Evolutionary conservation across 2,797 vertebrate genomes (phyloP).

Genomic region (Steatocranus sp.): DNA sequence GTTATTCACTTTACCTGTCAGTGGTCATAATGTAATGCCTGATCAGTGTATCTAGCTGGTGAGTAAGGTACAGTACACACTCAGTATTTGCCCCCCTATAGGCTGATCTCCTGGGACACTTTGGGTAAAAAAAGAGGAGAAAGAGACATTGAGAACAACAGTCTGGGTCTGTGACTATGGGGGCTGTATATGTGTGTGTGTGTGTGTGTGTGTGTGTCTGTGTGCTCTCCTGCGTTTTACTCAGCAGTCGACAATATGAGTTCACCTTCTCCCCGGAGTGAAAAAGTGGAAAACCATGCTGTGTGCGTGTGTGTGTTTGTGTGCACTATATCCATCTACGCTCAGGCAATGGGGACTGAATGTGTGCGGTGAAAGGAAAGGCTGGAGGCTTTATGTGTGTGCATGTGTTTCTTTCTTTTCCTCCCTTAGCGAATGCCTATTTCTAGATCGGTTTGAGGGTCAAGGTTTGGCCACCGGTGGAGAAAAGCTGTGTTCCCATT

Average conservation of each 20-base stretch:
- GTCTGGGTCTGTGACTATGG: slow-evolving; percentile 49
- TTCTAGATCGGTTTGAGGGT: slow-evolving; percentile 77
- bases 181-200: slow-evolving; percentile 42
- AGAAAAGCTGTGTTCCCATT: slow-evolving; percentile 76
- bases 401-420: slow-evolving; percentile 56
- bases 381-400: slow-evolving; percentile 55
- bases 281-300: slow-evolving; percentile 22
- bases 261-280: slow-evolving; percentile 55
- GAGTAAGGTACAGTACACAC: neutral
- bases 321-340: neutral
- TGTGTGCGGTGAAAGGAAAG: slow-evolving; percentile 57
- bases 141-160: slow-evolving; percentile 51
- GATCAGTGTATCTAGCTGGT: neutral
- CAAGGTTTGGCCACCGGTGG: slow-evolving; percentile 78
- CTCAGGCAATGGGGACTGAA: slow-evolving; percentile 8
- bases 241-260: slow-evolving; percentile 50
- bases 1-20: neutral
- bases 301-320: neutral
- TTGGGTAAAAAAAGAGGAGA: slow-evolving; percentile 14
- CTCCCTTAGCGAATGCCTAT: slow-evolving; percentile 72
- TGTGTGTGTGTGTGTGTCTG: slow-evolving; percentile 25
- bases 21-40: neutral
- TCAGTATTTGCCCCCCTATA: slow-evolving; percentile 22
- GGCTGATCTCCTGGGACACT: slow-evolving; percentile 24
- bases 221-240: slow-evolving; percentile 30